These are phyloP conservation scores for Drosophila mimica DNA, from an alignment of 2,888 invertebrate genomes.

Conservation along the genomic window DNA sequence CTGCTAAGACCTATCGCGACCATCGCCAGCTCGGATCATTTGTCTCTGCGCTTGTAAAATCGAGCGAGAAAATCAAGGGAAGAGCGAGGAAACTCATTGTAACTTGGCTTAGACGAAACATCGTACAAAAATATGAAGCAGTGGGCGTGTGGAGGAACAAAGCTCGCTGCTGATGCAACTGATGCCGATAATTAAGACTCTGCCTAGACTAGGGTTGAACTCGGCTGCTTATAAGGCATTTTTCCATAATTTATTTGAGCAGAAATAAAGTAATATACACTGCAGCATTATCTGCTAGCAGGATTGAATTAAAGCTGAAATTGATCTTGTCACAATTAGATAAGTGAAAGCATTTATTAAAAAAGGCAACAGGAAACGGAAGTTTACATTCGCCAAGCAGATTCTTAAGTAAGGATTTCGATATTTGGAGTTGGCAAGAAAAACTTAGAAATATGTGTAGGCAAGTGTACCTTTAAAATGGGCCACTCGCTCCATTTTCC, in stretches of 20 bases:
- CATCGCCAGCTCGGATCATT: slow-evolving; percentile 65
- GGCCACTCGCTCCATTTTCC: slow-evolving; percentile 1
- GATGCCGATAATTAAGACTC: slow-evolving; percentile 47
- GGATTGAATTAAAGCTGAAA: slow-evolving; percentile 50
- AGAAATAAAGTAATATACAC: slow-evolving; percentile 48
- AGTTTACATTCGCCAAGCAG: background rate
- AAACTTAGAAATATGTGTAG: background rate
- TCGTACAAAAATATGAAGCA: slow-evolving; percentile 56
- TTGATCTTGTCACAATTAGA: slow-evolving; percentile 45
- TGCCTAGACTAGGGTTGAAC: slow-evolving; percentile 18
- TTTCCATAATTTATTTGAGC: slow-evolving; percentile 50
- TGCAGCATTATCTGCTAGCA: background rate
- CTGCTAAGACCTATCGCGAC: slow-evolving; percentile 49
- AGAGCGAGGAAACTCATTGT: slow-evolving; percentile 34
- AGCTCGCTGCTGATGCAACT: slow-evolving; percentile 17
- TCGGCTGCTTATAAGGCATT: slow-evolving; percentile 36
- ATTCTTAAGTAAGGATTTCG: background rate
- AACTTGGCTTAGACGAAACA: slow-evolving; percentile 60
- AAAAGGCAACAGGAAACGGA: slow-evolving; percentile 27
- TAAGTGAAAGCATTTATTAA: background rate
- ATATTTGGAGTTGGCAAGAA: background rate
- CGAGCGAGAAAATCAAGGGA: background rate
- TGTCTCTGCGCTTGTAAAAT: slow-evolving; percentile 78
- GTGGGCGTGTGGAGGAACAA: slow-evolving; percentile 72
- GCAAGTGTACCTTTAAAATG: background rate